These are phyloP conservation scores for Mesochorus sp. DNA, from an alignment of 2,888 invertebrate species.

Conservation along the genomic window DNA sequence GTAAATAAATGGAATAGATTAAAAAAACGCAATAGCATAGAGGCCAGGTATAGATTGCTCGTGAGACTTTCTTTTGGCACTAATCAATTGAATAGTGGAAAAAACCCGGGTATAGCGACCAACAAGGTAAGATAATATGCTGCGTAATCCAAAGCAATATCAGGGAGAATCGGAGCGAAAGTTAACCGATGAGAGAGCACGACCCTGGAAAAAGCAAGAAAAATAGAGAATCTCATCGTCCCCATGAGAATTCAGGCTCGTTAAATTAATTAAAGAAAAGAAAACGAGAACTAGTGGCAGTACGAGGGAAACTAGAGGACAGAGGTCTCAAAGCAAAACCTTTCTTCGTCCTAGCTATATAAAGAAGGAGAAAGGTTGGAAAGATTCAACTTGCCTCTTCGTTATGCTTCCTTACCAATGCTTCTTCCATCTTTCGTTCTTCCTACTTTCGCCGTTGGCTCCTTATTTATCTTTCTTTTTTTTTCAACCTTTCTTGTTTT, in stretches of 20 bases:
- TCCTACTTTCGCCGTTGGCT: background rate
- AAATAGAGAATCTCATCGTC: slow-evolving; percentile 51
- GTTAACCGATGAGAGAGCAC: slow-evolving; percentile 17
- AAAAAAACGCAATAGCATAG: no score
- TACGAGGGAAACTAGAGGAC: slow-evolving; percentile 2
- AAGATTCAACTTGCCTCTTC: slow-evolving; percentile 42
- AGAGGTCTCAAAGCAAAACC: slow-evolving; percentile 10
- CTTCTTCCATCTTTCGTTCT: slow-evolving; percentile 10
- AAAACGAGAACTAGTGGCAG: slow-evolving; percentile 37
- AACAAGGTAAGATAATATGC: slow-evolving; percentile 51
- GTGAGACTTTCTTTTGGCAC: no score
- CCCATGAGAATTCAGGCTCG: slow-evolving; percentile 57
- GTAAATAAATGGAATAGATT: no score
- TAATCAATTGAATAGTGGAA: background rate
- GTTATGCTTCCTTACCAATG: background rate
- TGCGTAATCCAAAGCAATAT: slow-evolving; percentile 49
- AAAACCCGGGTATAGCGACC: slow-evolving; percentile 27
- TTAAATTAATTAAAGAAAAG: slow-evolving; percentile 64
- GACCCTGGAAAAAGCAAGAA: background rate
- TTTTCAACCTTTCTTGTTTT: slow-evolving; percentile 11
- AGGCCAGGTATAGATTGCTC: no score
- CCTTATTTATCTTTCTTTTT: slow-evolving; percentile 7
- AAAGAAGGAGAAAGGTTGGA: slow-evolving; percentile 36
- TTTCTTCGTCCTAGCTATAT: slow-evolving; percentile 32
- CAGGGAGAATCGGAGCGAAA: slow-evolving; percentile 45